Base-by-base conservation (phyloP, 2,888 invertebrate genomes). In the Stenchaetothrips biformis region DNA sequence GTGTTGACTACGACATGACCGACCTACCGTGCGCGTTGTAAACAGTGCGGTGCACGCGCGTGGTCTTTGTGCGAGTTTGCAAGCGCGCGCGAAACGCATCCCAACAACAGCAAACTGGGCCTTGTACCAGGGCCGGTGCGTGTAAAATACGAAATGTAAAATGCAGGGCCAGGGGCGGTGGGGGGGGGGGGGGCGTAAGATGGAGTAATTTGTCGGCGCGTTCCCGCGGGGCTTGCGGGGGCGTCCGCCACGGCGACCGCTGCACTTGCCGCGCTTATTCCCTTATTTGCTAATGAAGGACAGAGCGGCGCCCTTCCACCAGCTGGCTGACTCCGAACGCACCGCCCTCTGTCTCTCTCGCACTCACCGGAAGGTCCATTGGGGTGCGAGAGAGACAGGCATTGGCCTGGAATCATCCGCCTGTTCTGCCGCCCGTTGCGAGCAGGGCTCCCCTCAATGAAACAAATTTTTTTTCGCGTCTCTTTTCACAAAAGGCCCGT, bases 281-380 rank as follows among this genome's bases (percentile, higher is more conserved):
- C n/a, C n/a, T 74, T 74, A 74, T 74, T 74, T 74, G 25, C 67
- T 74, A 74, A 74, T 74, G 67, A 74, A 74, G 67, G 67, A 74
- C 67, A 74, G 67, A 11, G 67, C 67, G 7, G 9, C 21, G 25
- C 21, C 25, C 59, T 59, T 6, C 59, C 37, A 37, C 37, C 37
- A 37, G 37, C 37, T n/a, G n/a, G n/a, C n/a, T n/a, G n/a, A n/a
- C n/a, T n/a, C 21, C 59, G 59, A 37, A 37, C 37, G 13, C 59
- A 4, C 59, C 18, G 16, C 59, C 4, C 59, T 59, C 59, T 13
- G 59, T 18, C 59, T 59, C 59, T 13, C 59, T 59, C 18, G 53
- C 37, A 37, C 37, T n/a, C n/a, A n/a, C n/a, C n/a, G n/a, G n/a
- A n/a, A n/a, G n/a, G n/a, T n/a, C n/a, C n/a, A n/a, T n/a, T n/a